Base-by-base conservation (phyloP, 2,888 invertebrate genomes). In the Scrobipalpa atriplicella region DNA sequence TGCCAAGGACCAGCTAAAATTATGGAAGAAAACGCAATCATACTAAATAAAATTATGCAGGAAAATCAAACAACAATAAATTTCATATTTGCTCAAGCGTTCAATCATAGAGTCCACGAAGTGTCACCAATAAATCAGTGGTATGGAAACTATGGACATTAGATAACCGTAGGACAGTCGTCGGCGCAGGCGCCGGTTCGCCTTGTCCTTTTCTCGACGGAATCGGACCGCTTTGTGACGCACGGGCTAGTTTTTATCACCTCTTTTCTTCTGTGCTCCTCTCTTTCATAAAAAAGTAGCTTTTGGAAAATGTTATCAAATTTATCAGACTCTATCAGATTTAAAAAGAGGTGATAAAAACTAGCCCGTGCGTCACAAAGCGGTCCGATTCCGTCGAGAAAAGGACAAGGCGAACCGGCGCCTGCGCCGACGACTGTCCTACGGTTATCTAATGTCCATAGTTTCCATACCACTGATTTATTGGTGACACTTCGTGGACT, bases 321-420 rank as follows among this genome's bases (percentile, higher is more conserved):
- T n/a, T n/a, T n/a, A n/a, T n/a, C n/a, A n/a, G n/a, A n/a, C n/a
- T n/a, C n/a, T n/a, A n/a, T n/a, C n/a, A n/a, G n/a, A n/a, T n/a
- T n/a, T n/a, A n/a, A n/a, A n/a, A n/a, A n/a, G n/a, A n/a, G n/a
- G n/a, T n/a, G n/a, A n/a, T n/a, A n/a, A n/a, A n/a, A n/a, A n/a
- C n/a, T n/a, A n/a, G n/a, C n/a, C n/a, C n/a, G 68, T 66, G 68
- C 72, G 70, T 72, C 69, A 66, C 66, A 61, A 43, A 67, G 68
- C 29, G 65, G 65, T 67, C 71, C 69, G 69, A 77, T 77, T 74
- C 78, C 71, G 70, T 70, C 65, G 62, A 66, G 71, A 72, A 81
- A 86, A 84, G 81, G 80, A 84, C 87, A 87, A 87, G 87, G 87
- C 74, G 64, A 87, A 73, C 87, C 9, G 64, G 74, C 74, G 68